Evolutionary conservation across 1,140 invertebrate species (phyloP), one percentile per base, ranked within the genome.

Genomic region (Drosophila carrolli): DNA sequence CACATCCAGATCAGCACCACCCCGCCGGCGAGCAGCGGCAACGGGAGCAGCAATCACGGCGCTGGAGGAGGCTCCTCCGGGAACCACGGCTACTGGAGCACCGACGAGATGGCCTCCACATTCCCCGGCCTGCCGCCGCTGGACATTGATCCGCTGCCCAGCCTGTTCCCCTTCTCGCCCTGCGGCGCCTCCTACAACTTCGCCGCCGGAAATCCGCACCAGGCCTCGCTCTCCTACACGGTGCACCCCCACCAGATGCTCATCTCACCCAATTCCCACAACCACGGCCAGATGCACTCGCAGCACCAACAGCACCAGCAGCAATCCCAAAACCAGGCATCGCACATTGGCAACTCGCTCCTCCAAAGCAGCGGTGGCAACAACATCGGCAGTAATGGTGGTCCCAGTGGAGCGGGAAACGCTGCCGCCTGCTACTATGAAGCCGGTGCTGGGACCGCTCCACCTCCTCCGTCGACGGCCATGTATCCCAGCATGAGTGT

Each of bases 401-500:
- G 57, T 7, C 46, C 72, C 14, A 60, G 44, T 9, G 65, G 61
- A 7, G 56, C 59, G 4, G 16, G 27, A 5, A 62, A 62, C 40
- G 8, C 62, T 7, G 71, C 72, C n/a, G n/a, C 48, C 43, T 86
- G 83, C 48, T 92, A 92, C 51, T 92, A 92, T 9, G 90, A 91
- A 50, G 53, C 53, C 51, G 58, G 68, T 55, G 54, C 70, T 9
- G 65, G 65, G 0, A 29, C 37, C 13, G 37, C 14, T 11, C 29
- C 16, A 41, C 67, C 35, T 4, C 75, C 37, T 9, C 81, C 13
- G 76, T 13, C 70, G 6, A 93, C 83, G 4, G 94, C 95, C 14
- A 94, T 96, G 75, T 97, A 97, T 92, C 96, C 96, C 14, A 96
- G 96, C 70, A 98, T 99, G 97, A 97, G 97, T 82, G 97, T 98